Evolutionary conservation across 2,888 invertebrate genomes (phyloP).

Genomic region (Pseudoips prasinana): DNA sequence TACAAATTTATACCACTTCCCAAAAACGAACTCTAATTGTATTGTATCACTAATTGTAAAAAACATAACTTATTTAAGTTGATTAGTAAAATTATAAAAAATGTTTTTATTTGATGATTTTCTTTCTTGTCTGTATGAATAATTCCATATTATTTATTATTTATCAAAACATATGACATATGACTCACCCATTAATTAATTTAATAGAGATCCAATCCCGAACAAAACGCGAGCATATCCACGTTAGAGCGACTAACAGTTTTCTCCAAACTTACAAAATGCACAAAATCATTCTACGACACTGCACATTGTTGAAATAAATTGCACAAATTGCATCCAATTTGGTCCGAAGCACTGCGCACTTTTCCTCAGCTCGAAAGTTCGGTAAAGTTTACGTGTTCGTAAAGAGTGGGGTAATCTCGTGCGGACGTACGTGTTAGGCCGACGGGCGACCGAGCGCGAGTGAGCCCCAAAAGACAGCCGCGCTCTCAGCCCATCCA

Average conservation of each 20-base stretch:
- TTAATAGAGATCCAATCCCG: constrained; percentile 29
- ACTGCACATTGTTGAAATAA: constrained; percentile 36
- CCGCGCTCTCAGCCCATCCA: constrained; percentile 24
- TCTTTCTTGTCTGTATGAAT: too few relatives aligned
- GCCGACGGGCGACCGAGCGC: constrained; percentile 30
- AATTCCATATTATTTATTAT: too few relatives aligned
- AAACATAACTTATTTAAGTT: too few relatives aligned
- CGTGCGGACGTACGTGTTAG: constrained; percentile 25
- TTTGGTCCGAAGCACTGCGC: constrained; percentile 37
- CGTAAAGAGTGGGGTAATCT: constrained; percentile 12
- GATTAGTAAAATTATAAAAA: too few relatives aligned
- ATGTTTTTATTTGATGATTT: too few relatives aligned
- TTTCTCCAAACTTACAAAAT: constrained; percentile 26
- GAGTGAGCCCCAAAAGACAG: constrained; percentile 27
- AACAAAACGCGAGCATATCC: constrained; percentile 18
- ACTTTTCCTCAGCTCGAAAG: constrained; percentile 34
- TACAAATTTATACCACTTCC: too few relatives aligned
- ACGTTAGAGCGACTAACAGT: constrained; percentile 23
- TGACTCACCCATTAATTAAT: constrained; percentile 32
- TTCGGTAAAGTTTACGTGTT: constrained; percentile 46
- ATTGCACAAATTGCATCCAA: constrained; percentile 54
- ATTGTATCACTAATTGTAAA: too few relatives aligned
- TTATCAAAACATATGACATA: neutral
- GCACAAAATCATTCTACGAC: constrained; percentile 30
- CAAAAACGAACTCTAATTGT: too few relatives aligned